Evolutionary conservation across 2,113 vertebrate genomes (phyloP).

Genomic region (Grammomys surdaster): DNA sequence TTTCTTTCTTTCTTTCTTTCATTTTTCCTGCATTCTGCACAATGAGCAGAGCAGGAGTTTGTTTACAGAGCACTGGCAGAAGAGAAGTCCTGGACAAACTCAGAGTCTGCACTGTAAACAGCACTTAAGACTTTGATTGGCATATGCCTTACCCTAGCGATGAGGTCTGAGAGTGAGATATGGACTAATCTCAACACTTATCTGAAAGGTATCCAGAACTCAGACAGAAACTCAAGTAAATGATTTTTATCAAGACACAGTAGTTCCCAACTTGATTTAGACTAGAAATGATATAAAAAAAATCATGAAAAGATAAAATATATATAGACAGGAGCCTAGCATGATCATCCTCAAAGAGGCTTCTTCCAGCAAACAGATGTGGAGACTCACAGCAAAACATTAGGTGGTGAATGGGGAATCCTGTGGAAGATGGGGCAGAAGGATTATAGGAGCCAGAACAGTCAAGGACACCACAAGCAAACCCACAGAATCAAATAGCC

Average conservation of each 20-base stretch:
- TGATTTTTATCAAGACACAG: background rate
- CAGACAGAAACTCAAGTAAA: conserved; percentile 26
- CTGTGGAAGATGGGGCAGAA: background rate
- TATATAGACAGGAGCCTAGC: background rate
- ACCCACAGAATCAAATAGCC: background rate
- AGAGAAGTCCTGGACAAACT: conserved; percentile 47
- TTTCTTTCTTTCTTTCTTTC: background rate
- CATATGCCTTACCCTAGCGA: conserved; percentile 13
- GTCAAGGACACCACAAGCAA: background rate
- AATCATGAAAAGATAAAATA: background rate
- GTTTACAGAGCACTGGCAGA: conserved; percentile 53
- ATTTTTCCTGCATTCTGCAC: conserved; percentile 15
- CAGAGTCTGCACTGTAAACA: conserved; percentile 57
- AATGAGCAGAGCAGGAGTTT: conserved; percentile 60
- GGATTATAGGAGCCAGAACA: background rate
- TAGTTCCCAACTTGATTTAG: background rate
- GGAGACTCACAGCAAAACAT: background rate
- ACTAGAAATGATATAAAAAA: background rate
- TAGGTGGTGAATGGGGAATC: background rate
- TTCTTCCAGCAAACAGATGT: background rate
- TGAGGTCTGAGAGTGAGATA: background rate
- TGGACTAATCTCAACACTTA: conserved; percentile 63
- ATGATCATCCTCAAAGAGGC: background rate
- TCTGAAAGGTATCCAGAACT: conserved; percentile 54
- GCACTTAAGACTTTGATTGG: conserved; percentile 26